A percentile compares a stretch with the other conserved stretches of the same genome.
Evolutionary conservation across 2,113 vertebrate genomes (phyloP).

Genomic region (Micronisus gabar): DNA sequence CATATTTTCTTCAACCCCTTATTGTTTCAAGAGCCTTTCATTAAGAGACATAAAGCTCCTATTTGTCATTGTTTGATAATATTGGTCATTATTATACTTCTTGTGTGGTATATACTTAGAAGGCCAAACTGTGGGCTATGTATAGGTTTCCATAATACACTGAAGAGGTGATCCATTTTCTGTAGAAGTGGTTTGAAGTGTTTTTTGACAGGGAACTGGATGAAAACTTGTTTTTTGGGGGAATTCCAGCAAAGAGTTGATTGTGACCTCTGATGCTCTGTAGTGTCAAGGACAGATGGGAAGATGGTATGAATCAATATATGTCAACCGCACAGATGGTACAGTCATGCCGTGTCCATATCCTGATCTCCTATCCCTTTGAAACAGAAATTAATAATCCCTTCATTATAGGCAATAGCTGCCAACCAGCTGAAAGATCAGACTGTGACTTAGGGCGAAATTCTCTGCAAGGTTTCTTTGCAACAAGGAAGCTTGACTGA

Average conservation of each 20-base stretch:
- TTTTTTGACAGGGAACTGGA: conserved; percentile 39
- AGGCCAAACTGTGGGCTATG: background rate
- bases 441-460: conserved; percentile 13
- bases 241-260: conserved; percentile 72
- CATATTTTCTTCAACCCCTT: background rate
- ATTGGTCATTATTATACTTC: background rate
- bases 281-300: conserved; percentile 82
- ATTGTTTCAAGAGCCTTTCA: background rate
- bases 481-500: background rate
- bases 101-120: background rate
- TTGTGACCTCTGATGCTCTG: conserved; percentile 69
- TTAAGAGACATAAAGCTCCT: background rate
- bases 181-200: background rate
- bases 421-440: conserved; percentile 73
- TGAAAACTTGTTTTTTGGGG: conserved; percentile 60
- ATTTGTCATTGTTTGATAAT: background rate
- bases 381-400: conserved; percentile 81
- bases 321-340: conserved; percentile 80
- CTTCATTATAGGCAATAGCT: conserved; percentile 73
- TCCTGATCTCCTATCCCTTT: conserved; percentile 70
- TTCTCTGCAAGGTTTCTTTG: conserved; percentile 26
- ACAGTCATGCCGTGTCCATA: conserved; percentile 76
- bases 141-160: background rate
- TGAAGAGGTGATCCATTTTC: conserved; percentile 39
- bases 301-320: conserved; percentile 79